A percentile compares a stretch with the other conserved stretches of the same genome.
Conservation (phyloP, 2,888 invertebrate genomes). For the Dicranocentrus wangi region DNA sequence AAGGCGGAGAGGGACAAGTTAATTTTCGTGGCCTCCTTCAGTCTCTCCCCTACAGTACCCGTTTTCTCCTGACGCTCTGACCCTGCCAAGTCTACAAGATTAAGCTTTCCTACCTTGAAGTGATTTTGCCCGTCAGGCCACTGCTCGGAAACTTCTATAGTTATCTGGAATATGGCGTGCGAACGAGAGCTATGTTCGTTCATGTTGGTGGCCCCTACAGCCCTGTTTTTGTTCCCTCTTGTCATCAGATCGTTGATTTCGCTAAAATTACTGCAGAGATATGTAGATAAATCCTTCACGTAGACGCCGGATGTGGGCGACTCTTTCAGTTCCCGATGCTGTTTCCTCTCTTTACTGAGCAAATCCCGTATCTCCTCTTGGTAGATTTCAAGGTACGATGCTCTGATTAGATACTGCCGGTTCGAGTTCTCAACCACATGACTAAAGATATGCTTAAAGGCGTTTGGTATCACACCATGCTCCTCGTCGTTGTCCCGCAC, state of each 20-base stretch:
- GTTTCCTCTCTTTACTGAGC: slow-evolving; percentile 81
- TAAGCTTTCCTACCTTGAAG: slow-evolving; percentile 92
- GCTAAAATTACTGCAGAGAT: slow-evolving; percentile 92
- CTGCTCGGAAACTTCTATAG: slow-evolving; percentile 92
- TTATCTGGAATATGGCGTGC: slow-evolving; percentile 98
- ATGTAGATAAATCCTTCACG: slow-evolving; percentile 95
- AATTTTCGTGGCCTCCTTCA: slow-evolving; percentile 97
- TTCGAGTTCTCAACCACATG: slow-evolving; percentile 80
- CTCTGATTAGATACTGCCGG: slow-evolving; percentile 94
- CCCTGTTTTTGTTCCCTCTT: slow-evolving; percentile 92
- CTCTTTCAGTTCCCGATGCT: slow-evolving; percentile 84
- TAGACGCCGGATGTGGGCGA: slow-evolving; percentile 90
- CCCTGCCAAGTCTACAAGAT: slow-evolving; percentile 97
- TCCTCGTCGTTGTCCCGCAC: slow-evolving; percentile 80
- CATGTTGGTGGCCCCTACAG: slow-evolving; percentile 97
- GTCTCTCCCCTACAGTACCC: slow-evolving; percentile 92
- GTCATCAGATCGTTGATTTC: slow-evolving; percentile 97
- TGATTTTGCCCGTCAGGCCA: slow-evolving; percentile 79
- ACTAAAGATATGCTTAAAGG: slow-evolving; percentile 97
- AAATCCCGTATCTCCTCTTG: slow-evolving; percentile 90
- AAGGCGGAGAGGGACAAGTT: slow-evolving; percentile 97
- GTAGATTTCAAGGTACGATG: slow-evolving; percentile 98
- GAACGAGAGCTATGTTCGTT: slow-evolving; percentile 98
- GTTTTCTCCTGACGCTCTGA: slow-evolving; percentile 89
- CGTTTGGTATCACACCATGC: slow-evolving; percentile 93